Evolutionary conservation across 53 echinoderm and acorn worm species (phyloP).

Genomic region (Arbacia lixula): DNA sequence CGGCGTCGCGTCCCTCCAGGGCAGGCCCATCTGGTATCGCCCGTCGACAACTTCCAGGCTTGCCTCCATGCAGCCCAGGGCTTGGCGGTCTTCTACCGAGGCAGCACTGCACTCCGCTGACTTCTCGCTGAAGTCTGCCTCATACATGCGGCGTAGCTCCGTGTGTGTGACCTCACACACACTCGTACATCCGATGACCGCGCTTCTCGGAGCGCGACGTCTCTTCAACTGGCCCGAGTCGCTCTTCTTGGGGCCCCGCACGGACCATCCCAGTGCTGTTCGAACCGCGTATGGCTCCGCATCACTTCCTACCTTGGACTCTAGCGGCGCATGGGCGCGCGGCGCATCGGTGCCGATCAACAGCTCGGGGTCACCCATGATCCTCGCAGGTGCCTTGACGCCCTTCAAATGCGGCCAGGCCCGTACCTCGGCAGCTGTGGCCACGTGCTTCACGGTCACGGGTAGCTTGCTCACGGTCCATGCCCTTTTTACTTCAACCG

Average conservation of each 20-base stretch:
- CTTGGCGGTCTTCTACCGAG: conserved; percentile 20
- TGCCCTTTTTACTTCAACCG: no score
- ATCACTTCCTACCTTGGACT: conserved; percentile 34
- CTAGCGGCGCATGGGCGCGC: conserved; percentile 37
- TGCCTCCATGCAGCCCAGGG: conserved; percentile 11
- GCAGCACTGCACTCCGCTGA: background rate
- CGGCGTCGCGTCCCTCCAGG: background rate
- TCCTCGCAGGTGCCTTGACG: no score
- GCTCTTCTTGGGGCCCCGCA: no score
- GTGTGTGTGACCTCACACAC: background rate
- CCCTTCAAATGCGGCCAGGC: no score
- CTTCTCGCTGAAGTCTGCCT: conserved; percentile 43
- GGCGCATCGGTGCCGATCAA: conserved; percentile 62
- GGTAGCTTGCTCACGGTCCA: no score
- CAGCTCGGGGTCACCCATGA: no score
- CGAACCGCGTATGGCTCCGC: conserved; percentile 59
- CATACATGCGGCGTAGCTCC: conserved; percentile 1
- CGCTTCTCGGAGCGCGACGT: no score
- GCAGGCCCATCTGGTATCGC: background rate
- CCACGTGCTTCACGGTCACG: no score
- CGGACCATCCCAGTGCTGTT: conserved; percentile 65
- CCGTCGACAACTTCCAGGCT: background rate
- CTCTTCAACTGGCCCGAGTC: no score
- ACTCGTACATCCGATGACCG: no score
- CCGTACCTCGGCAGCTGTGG: conserved; percentile 41